Percentiles rank a stretch among this genome's conserved stretches.
Evolutionary conservation across 2,888 invertebrate genomes (phyloP).

Genomic region (Odiellus spinosus): DNA sequence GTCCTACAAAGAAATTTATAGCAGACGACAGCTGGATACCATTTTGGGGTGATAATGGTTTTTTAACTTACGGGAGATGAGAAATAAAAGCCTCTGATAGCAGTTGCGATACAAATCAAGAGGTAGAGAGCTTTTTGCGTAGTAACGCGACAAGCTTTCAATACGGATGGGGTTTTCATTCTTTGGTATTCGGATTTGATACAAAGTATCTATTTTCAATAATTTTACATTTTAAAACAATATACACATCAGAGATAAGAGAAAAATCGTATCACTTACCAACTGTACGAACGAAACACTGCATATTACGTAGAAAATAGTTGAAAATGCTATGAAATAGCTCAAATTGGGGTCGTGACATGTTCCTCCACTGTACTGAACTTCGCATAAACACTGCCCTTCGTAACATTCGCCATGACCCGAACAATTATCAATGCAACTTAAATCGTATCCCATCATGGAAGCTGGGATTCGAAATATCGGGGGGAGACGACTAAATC

Average conservation of each 20-base stretch:
- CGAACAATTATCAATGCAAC: conserved; percentile 61
- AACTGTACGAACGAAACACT: conserved; percentile 71
- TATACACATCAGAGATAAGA: no score
- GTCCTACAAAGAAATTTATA: no score
- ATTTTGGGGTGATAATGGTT: no score
- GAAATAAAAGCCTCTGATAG: conserved; percentile 72
- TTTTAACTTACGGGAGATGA: conserved; percentile 44
- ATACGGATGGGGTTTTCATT: conserved; percentile 62
- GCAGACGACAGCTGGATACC: no score
- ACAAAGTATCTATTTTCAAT: conserved; percentile 19
- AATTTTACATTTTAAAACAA: no score
- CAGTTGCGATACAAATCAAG: conserved; percentile 69
- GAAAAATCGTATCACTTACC: conserved; percentile 34
- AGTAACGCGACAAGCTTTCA: conserved; percentile 67
- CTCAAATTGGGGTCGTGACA: conserved; percentile 67
- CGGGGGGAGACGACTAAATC: no score
- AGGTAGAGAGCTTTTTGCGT: conserved; percentile 77
- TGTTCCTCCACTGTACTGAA: conserved; percentile 58
- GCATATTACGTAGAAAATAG: conserved; percentile 62
- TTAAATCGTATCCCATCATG: not conserved
- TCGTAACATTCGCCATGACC: conserved; percentile 81
- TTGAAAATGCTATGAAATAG: conserved; percentile 46
- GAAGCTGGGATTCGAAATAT: no score
- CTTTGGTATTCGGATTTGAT: conserved; percentile 36
- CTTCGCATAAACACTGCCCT: conserved; percentile 77